Evolutionary conservation across 1,140 invertebrate genomes (phyloP).

Genomic region (Euwallacea similis): DNA sequence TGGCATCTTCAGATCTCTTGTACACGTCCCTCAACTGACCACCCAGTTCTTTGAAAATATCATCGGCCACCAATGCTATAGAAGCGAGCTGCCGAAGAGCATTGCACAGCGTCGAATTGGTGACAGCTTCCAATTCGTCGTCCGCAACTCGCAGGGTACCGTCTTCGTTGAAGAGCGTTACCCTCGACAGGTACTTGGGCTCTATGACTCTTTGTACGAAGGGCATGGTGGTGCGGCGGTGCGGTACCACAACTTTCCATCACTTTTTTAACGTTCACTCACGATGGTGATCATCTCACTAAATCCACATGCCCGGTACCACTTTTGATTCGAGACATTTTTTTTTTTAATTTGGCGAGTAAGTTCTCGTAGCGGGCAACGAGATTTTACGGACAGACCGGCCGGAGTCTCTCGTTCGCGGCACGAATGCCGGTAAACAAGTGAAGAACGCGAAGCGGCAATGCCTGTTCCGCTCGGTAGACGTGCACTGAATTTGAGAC

Average conservation of each 20-base stretch:
- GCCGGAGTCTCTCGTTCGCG: background rate
- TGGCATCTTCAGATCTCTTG: constrained; percentile 65
- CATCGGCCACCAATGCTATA: constrained; percentile 73
- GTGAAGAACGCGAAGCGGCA: constrained; percentile 12
- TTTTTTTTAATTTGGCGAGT: no score
- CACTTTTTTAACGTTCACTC: background rate
- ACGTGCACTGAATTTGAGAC: no score
- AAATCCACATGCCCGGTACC: background rate
- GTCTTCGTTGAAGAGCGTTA: constrained; percentile 60
- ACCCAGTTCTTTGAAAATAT: constrained; percentile 75
- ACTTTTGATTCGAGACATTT: no score
- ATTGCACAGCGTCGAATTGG: constrained; percentile 75
- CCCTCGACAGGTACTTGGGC: constrained; percentile 68
- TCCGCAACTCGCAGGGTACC: constrained; percentile 63
- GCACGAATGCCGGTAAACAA: constrained; percentile 29
- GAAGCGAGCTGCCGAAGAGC: constrained; percentile 76
- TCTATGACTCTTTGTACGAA: constrained; percentile 72
- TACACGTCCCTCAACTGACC: constrained; percentile 68
- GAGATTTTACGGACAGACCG: no score
- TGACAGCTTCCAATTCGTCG: constrained; percentile 72
- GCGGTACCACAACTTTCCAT: no score
- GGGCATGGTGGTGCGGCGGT: constrained; percentile 59
- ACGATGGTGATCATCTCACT: background rate
- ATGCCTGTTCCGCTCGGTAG: no score
- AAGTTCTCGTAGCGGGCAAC: no score